phyloP scores from a whole-genome alignment of 2,888 invertebrate species.

The Ochlodes sylvanus region DNA sequence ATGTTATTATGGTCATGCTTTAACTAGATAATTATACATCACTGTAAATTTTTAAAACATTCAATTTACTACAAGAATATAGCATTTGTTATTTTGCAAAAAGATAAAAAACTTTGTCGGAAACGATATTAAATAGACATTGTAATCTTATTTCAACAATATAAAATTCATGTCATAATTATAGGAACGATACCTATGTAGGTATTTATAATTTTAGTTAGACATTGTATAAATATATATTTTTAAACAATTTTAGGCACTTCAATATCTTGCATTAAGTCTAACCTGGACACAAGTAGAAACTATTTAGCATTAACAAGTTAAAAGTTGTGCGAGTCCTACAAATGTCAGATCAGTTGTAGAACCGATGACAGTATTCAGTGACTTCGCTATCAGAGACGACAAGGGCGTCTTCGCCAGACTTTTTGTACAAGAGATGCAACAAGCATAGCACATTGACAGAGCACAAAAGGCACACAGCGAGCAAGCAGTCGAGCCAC shows the following conservation, averaged over 20 bases:
- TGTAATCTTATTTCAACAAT: neutral
- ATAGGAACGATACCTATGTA: slow-evolving; percentile 25
- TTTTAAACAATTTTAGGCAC: slow-evolving; percentile 19
- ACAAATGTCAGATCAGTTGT: slow-evolving; percentile 14
- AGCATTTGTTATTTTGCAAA: slow-evolving; percentile 15
- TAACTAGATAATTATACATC: slow-evolving; percentile 1
- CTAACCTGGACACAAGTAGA: neutral
- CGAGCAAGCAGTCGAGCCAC: slow-evolving; percentile 89
- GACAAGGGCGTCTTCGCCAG: slow-evolving; percentile 55
- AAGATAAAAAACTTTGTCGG: neutral
- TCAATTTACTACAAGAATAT: neutral
- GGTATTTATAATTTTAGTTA: neutral
- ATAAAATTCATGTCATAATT: neutral
- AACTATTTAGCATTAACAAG: slow-evolving; percentile 3
- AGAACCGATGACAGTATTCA: slow-evolving; percentile 67
- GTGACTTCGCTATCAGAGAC: slow-evolving; percentile 68
- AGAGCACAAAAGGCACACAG: slow-evolving; percentile 87
- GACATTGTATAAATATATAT: neutral
- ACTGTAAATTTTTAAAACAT: slow-evolving; percentile 8
- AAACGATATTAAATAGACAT: neutral
- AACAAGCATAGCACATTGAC: slow-evolving; percentile 87
- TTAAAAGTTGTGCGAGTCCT: slow-evolving; percentile 22
- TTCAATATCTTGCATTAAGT: slow-evolving; percentile 16
- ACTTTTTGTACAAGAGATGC: slow-evolving; percentile 82
- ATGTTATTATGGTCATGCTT: slow-evolving; percentile 23